phyloP scores from a whole-genome alignment of 2,797 vertebrate genomes.

The Sebastes vulpes region DNA sequence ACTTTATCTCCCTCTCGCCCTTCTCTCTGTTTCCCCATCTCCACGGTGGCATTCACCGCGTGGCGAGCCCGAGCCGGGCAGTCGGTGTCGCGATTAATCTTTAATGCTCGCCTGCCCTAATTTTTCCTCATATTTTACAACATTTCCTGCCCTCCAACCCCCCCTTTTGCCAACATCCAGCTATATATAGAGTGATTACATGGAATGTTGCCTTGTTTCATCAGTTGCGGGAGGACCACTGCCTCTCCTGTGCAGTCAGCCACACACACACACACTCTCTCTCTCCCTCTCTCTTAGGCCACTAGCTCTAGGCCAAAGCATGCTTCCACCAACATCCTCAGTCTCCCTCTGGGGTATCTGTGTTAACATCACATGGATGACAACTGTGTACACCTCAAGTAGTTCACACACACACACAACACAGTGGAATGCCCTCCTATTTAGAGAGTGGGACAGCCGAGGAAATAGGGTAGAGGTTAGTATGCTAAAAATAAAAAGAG shows the following conservation, averaged over 20 bases:
- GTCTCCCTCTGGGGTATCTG: conserved; percentile 46
- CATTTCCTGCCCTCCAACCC: conserved; percentile 58
- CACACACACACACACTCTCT: not conserved
- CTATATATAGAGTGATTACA: conserved; percentile 78
- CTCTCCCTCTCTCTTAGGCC: conserved; percentile 2
- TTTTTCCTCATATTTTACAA: conserved; percentile 79
- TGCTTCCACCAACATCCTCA: conserved; percentile 32
- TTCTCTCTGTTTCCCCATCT: conserved; percentile 50
- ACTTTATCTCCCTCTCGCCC: conserved; percentile 56
- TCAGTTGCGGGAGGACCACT: conserved; percentile 59
- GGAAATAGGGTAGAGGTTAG: conserved; percentile 82
- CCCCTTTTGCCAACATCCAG: conserved; percentile 26
- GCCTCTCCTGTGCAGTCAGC: conserved; percentile 31
- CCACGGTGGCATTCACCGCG: conserved; percentile 62
- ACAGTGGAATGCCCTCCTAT: conserved; percentile 68
- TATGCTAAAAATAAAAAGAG: conserved; percentile 77
- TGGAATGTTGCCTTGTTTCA: conserved; percentile 74
- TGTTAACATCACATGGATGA: conserved; percentile 67
- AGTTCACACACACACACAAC: conserved; percentile 11
- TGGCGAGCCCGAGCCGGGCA: conserved; percentile 63
- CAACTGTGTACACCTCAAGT: conserved; percentile 60
- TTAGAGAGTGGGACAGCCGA: conserved; percentile 61
- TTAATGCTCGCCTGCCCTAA: conserved; percentile 79
- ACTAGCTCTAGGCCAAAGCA: conserved; percentile 45
- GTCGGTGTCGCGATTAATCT: conserved; percentile 78